Evolutionary conservation across 2,113 vertebrate genomes (phyloP).

Genomic region (Centrocercus urophasianus): DNA sequence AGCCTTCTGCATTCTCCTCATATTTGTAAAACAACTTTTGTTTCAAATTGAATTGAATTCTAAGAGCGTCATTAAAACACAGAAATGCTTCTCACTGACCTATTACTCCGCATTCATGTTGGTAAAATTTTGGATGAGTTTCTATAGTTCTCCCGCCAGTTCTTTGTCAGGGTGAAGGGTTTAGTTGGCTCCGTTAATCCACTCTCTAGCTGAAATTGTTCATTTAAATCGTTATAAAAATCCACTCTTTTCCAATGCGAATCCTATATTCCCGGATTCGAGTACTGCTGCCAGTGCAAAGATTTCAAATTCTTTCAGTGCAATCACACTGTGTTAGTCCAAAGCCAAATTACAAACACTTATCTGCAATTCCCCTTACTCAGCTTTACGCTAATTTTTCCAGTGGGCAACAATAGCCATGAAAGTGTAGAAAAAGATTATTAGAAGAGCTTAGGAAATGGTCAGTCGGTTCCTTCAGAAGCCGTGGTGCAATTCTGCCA

Average conservation of each 20-base stretch:
- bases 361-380: slow-evolving; percentile 63
- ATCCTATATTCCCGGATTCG: slow-evolving; percentile 59
- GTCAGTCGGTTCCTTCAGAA: background rate
- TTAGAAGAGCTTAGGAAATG: background rate
- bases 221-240: slow-evolving; percentile 66
- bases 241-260: slow-evolving; percentile 42
- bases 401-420: slow-evolving; percentile 30
- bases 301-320: slow-evolving; percentile 64
- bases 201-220: slow-evolving; percentile 70
- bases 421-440: slow-evolving; percentile 8
- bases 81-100: slow-evolving; percentile 70
- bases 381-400: slow-evolving; percentile 63
- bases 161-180: slow-evolving; percentile 75
- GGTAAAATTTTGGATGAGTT: slow-evolving; percentile 71
- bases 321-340: slow-evolving; percentile 51
- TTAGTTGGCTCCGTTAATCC: slow-evolving; percentile 68
- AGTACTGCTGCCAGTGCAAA: slow-evolving; percentile 60
- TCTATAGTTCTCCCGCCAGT: slow-evolving; percentile 68
- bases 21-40: slow-evolving; percentile 74
- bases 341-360: slow-evolving; percentile 68
- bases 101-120: slow-evolving; percentile 71
- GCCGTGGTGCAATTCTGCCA: background rate
- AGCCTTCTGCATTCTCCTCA: slow-evolving; percentile 65
- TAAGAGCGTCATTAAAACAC: slow-evolving; percentile 62
- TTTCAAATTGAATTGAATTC: slow-evolving; percentile 69